Base-by-base conservation (phyloP, 2,113 vertebrate genomes). In the Panthera uncia region DNA sequence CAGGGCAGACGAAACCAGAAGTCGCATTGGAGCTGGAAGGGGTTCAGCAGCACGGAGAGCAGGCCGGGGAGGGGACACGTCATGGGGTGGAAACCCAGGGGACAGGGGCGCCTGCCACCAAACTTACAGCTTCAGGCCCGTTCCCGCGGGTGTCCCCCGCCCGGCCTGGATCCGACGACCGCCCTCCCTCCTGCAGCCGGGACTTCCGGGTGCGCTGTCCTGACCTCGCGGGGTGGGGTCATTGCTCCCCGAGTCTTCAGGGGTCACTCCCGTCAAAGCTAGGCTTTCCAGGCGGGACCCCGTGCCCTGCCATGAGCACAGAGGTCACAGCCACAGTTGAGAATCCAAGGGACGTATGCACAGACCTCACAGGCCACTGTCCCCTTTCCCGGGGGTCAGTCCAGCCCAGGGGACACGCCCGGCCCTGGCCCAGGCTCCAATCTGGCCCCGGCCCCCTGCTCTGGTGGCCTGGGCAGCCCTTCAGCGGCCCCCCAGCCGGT, bases 401-500 rank as follows among this genome's bases (percentile, higher is more conserved):
- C 71, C 50, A 21, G n/a, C 27, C 27, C 66, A 61, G 55, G 52
- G 52, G 74, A 63, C 52, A 8, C 0, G 1, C 19, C 38, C 12
- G 19, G 71, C 31, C 18, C 0, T 0, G 0, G 69, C 7, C 50
- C 0, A 4, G 15, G 41, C 31, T 21, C 36, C 23, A 27, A 36
- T 23, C 61, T 0, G 5, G 69, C 5, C 31, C 8, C 21, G 12
- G 29, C 36, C 48, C 38, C 36, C 50, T 11, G 31, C 3, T 48
- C 45, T 41, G 65, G 65, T 68, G 65, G 31, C 65, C 65, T 7
- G 45, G 45, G 45, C 45, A 7, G 29, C n/a, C 12, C 63, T 31
- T 21, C 14, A 1, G 1, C 9, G 0, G 7, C 25, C 61, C 2
- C 6, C 3, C 1, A 0, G 18, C 41, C 16, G 0, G 18, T n/a